These are phyloP conservation scores for Podarcis lilfordi DNA, from an alignment of 2,797 vertebrate species.

Conservation along the genomic window DNA sequence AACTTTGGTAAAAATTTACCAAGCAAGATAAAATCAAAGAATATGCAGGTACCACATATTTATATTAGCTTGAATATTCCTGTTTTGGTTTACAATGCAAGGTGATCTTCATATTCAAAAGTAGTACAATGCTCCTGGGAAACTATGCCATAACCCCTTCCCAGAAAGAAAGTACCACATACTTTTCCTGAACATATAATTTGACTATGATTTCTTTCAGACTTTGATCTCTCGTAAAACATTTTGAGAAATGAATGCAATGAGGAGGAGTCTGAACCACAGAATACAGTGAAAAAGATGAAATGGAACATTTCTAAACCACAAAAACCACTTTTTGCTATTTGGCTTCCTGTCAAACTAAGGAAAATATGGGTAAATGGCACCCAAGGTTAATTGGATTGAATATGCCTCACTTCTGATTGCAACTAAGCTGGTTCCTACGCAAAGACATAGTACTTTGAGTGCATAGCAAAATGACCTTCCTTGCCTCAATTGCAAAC, in stretches of 20 bases:
- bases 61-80: neutral
- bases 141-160: neutral
- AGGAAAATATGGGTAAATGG: rapidly evolving
- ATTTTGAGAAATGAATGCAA: rapidly evolving
- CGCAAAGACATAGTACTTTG: neutral
- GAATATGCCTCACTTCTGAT: neutral
- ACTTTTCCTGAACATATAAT: neutral
- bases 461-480: neutral
- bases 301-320: neutral
- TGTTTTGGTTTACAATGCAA: neutral
- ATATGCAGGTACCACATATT: neutral
- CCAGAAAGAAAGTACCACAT: neutral
- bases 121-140: neutral
- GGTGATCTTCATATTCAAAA: neutral
- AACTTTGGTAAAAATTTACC: neutral
- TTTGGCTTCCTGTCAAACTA: neutral
- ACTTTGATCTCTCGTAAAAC: neutral
- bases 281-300: neutral
- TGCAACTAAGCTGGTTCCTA: neutral
- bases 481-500: neutral
- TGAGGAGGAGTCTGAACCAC: neutral
- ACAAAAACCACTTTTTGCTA: neutral
- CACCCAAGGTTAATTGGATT: neutral
- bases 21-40: slow-evolving; percentile 1
- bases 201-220: neutral